A percentile compares a stretch with the other conserved stretches of the same genome.
These are phyloP conservation scores for Synchiropus splendidus DNA, from an alignment of 2,113 vertebrate species.

Conservation along the genomic window DNA sequence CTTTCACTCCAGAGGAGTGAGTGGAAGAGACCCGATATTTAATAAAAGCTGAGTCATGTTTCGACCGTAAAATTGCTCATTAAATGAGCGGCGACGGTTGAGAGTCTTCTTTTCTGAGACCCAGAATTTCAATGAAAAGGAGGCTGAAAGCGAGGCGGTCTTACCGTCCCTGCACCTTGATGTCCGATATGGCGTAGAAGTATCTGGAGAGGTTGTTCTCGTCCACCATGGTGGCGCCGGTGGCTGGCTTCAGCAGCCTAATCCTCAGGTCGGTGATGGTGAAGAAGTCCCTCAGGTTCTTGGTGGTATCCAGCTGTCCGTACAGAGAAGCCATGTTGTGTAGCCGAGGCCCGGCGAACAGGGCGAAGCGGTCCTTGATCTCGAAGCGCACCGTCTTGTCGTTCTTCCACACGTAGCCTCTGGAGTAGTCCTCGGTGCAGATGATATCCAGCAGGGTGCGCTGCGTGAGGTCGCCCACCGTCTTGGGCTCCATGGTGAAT, in stretches of 20 bases:
- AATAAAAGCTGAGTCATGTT: too few species aligned
- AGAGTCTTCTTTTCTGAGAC: too few species aligned
- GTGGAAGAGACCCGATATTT: too few species aligned
- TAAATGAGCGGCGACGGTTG: too few species aligned
- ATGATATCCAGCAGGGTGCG: conserved; percentile 93
- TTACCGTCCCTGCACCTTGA: conserved; percentile 97
- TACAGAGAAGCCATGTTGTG: conserved; percentile 98
- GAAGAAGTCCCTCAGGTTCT: conserved; percentile 97
- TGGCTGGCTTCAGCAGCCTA: conserved; percentile 87
- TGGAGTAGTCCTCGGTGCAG: conserved; percentile 97
- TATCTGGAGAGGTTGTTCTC: conserved; percentile 90
- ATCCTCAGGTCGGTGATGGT: conserved; percentile 96
- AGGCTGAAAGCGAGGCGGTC: conserved; percentile 33
- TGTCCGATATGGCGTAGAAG: conserved; percentile 97
- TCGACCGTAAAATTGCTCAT: too few species aligned
- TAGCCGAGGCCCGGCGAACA: conserved; percentile 91
- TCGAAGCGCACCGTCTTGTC: conserved; percentile 97
- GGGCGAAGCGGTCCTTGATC: conserved; percentile 95
- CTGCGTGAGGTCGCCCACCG: conserved; percentile 85
- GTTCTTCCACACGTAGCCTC: conserved; percentile 88
- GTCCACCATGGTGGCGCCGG: conserved; percentile 92
- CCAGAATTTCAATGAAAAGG: too few species aligned
- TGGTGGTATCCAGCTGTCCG: conserved; percentile 96
- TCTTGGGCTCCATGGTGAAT: conserved; percentile 97
- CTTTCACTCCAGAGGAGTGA: too few species aligned